Base-by-base conservation (phyloP, 2,113 vertebrate genomes). In the Patagioenas fasciata region DNA sequence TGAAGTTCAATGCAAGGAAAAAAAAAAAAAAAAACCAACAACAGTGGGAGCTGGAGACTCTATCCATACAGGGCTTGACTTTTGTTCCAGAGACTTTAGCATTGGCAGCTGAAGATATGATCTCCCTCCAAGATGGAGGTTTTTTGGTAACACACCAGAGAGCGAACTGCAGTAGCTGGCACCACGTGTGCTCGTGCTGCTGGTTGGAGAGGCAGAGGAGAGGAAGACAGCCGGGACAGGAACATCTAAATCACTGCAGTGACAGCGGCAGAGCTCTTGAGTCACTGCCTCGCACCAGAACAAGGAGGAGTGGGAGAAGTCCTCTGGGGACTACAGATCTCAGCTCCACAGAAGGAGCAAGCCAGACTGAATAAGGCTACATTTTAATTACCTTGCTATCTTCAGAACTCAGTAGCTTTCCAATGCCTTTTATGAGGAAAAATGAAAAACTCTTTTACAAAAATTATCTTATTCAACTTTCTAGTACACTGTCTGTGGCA, bases 291-390 rank as follows among this genome's bases (percentile, higher is more conserved):
- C 84, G 77, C 57, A 84, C 69, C 34, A 85, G 62, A 96, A 88
- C 28, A 94, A 70, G 67, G 6, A 79, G 50, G 75, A 96, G 79
- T 82, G 74, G 81, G 74, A 85, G 78, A 94, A 82, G 19, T 66
- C 40, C 66, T 56, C 54, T 25, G 70, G 47, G 34, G 47, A 90
- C 50, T 75, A 67, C 21, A 61, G 57, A 85, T 89, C 40, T 60
- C 64, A 21, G 38, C 13, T 79, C 10, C 31, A 58, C 13, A 51
- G 60, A 85, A 91, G 48, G 5, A 91, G 42, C 14, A 91, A 60
- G 40, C 6, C 70, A 89, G 53, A 50, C 26, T 50, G 58, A 87
- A 81, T 69, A 79, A 79, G 25, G 19, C 36, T 80, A 23, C 6
- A 38, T 81, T 81, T 95, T 78, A 86, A 48, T 61, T 42, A 9